Evolutionary conservation across 2,113 vertebrate species (phyloP), one percentile per base, ranked within the genome.

Genomic region (Gallinago jamesoni): DNA sequence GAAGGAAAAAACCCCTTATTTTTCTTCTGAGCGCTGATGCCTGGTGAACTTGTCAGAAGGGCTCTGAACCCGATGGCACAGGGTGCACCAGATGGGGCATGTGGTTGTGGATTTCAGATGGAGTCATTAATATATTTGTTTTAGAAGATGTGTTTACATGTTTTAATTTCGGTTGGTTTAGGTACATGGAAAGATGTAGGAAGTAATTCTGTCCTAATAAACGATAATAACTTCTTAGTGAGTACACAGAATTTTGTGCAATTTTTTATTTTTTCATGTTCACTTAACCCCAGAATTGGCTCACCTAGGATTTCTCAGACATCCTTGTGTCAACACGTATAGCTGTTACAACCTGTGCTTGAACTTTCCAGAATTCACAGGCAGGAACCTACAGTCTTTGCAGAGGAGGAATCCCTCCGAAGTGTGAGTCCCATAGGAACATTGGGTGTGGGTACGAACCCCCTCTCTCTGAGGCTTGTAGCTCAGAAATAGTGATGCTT

Each of bases 371-470:
- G 27, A 79, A 68, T 31, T 79, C 33, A 30, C 0, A 2, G 24
- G 17, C 28, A 66, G 28, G 43, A 82, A 15, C 7, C 15, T 67
- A 63, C 24, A 30, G 27, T 39, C 48, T 69, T 73, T 88, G n/a
- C 28, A 67, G 31, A 14, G 35, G 30, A 0, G 0, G 92, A 84
- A 72, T 48, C 31, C 4, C 31, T 47, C 23, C 63, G 25, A 66
- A 45, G 5, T 16, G 11, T 8, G 22, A 27, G 21, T 28, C 17
- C 59, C 69, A 8, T 6, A 18, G 24, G 28, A 74, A 1, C 8
- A 2, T 6, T 1, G 7, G 14, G 18, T 80, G 27, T 15, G 14
- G 31, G 9, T 35, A 45, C 0, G 1, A 69, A 5, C 16, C 9
- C 2, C 5, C 8, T 3, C 7, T 68, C 33, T 68, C 19, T 31